These are phyloP conservation scores for Vesta saturnalis DNA, from an alignment of 2,888 invertebrate genomes.

Conservation along the genomic window DNA sequence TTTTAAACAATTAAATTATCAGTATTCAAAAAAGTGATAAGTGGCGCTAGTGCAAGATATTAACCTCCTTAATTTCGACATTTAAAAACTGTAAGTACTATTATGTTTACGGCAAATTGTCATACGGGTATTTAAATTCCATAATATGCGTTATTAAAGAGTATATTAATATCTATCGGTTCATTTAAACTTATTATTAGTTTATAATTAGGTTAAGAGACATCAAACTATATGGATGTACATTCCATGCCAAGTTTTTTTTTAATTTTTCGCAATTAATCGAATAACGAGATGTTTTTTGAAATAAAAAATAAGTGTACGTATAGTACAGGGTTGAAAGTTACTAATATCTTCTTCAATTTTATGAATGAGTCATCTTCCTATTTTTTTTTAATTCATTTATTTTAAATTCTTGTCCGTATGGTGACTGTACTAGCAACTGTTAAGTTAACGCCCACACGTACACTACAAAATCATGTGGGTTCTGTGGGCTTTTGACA, in stretches of 20 bases:
- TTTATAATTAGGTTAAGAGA: conserved; percentile 60
- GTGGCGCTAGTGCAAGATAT: conserved; percentile 22
- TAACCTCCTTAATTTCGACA: neutral
- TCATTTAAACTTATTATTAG: conserved; percentile 33
- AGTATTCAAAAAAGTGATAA: conserved; percentile 28
- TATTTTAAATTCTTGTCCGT: conserved; percentile 38
- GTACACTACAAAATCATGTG: conserved; percentile 47
- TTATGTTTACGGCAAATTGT: neutral
- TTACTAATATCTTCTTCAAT: conserved; percentile 14
- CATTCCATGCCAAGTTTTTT: conserved; percentile 28
- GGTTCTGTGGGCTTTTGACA: conserved; percentile 47
- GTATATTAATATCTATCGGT: neutral
- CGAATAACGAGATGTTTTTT: neutral
- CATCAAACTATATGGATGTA: conserved; percentile 45
- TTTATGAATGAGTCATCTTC: conserved; percentile 38
- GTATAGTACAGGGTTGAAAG: conserved; percentile 3
- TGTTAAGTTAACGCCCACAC: conserved; percentile 47
- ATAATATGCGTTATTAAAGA: neutral
- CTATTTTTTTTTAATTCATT: conserved; percentile 36
- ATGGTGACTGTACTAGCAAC: conserved; percentile 42
- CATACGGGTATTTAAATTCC: neutral
- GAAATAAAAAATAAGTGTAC: conserved; percentile 9
- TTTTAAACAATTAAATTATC: conserved; percentile 6
- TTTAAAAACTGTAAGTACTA: neutral
- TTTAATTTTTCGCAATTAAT: conserved; percentile 15